Base-by-base conservation (phyloP, 2,113 vertebrate genomes). In the Rhodinocichla rosea region DNA sequence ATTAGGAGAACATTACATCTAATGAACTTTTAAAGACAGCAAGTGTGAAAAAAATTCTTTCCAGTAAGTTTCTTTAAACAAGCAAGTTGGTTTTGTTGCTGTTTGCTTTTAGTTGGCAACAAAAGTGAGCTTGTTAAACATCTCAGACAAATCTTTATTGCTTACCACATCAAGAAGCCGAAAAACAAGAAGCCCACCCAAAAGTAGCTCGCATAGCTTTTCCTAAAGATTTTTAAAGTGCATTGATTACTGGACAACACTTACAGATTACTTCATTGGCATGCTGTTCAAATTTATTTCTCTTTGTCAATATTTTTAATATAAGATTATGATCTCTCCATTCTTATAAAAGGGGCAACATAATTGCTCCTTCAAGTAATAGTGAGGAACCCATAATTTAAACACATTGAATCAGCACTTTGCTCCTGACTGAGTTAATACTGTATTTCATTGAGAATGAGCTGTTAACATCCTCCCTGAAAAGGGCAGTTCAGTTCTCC, bases 401-500 rank as follows among this genome's bases (percentile, higher is more conserved):
- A 80, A 70, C 33, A n/a, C 49, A 86, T 10, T 67, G 40, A 86
- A 67, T 60, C 42, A 74, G 71, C 68, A 64, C 44, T 83, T 47
- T 81, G 64, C 81, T 86, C 15, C 80, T 74, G 69, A 23, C 47
- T 42, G 71, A 67, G 53, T 81, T 68, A 90, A 90, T 37, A 47
- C 42, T 49, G 35, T 28, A 28, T 15, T 15, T 63, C 62, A 79
- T 4, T 45, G 59, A 83, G 62, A 94, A 85, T 2, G 47, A 84
- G 55, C 83, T 69, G 63, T 22, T 73, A 83, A 75, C 73, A 82
- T 60, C 42, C 64, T 81, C 79, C 62, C 77, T 55, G 60, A 32
- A 96, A 93, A 83, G 83, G 80, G 83, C 79, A 95, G 63, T 56
- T 81, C 32, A 39, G 82, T 62, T 80, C 79, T 89, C 63, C 35